phyloP scores from a whole-genome alignment of 2,797 vertebrate species.

The Arrhamphus sclerolepis region DNA sequence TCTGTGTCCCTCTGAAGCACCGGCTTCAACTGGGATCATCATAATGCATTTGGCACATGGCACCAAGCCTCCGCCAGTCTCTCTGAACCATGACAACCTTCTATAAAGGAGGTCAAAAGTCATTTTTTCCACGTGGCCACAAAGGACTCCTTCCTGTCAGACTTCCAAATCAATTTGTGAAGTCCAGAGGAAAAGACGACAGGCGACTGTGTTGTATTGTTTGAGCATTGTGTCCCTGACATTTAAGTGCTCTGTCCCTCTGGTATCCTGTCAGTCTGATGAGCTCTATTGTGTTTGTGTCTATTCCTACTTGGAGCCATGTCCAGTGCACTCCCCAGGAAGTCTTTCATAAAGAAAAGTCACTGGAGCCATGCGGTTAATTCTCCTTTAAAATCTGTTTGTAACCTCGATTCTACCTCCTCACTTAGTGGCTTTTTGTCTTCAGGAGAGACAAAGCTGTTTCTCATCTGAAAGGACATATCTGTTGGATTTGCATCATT shows the following conservation, averaged over 20 bases:
- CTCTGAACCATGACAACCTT: slow-evolving; percentile 45
- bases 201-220: slow-evolving; percentile 24
- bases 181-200: slow-evolving; percentile 17
- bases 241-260: slow-evolving; percentile 32
- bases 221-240: slow-evolving; percentile 47
- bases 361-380: slow-evolving; percentile 11
- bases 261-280: slow-evolving; percentile 47
- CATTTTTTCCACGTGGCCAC: slow-evolving; percentile 48
- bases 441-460: slow-evolving; percentile 37
- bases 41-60: slow-evolving; percentile 63
- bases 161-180: slow-evolving; percentile 38
- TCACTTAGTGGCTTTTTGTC: slow-evolving; percentile 20
- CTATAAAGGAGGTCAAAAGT: slow-evolving; percentile 54
- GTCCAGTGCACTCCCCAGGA: slow-evolving; percentile 21
- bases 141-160: slow-evolving; percentile 41
- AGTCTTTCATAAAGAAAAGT: slow-evolving; percentile 31
- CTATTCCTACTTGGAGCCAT: slow-evolving; percentile 1
- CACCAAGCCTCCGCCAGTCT: slow-evolving; percentile 33
- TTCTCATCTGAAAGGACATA: slow-evolving; percentile 33
- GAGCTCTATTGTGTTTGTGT: slow-evolving; percentile 52
- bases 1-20: slow-evolving; percentile 59
- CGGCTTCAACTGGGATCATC: slow-evolving; percentile 51
- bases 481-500: slow-evolving; percentile 21
- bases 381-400: slow-evolving; percentile 16
- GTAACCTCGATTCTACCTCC: slow-evolving; percentile 16